Evolutionary conservation across 2,888 invertebrate genomes (phyloP), one percentile per base, ranked within the genome.

Genomic region (Hirtodrosophila trivittata): DNA sequence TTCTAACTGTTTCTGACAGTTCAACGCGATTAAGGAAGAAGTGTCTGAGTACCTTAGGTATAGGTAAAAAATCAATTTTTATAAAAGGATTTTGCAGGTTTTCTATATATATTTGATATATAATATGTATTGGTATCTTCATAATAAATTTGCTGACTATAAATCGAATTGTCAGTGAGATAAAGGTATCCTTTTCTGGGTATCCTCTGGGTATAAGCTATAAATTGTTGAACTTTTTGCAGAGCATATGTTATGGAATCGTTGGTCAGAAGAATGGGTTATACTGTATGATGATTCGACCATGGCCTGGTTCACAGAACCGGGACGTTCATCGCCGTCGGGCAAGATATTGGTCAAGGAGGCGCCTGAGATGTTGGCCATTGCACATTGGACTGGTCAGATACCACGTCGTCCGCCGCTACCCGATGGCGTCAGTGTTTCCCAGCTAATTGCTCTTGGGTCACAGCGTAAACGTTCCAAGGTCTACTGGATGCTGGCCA

Each of bases 231-330:
- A 0, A 12, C 0, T n/a, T 8, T n/a, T 73, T 91, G 0, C 92
- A 96, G 96, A 95, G 66, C 95, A 95, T 89, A 93, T 95, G 78
- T 92, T 96, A 77, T 95, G 95, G 92, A 91, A 89, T 78, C 93
- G 95, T 16, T 97, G 96, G 96, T 93, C 95, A 25, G 95, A 95
- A 89, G 95, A 96, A 88, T 96, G 95, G 95, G 94, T 96, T 67
- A 95, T 96, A 41, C 92, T 96, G 1, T 95, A 95, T 90, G 95
- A 95, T 78, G 96, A 96, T 90, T 95, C 95, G 8, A 95, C 95
- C n/a, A 93, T 97, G 91, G 94, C 95, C n/a, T 96, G 96, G 94
- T 96, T 94, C 89, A 95, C 95, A 90, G 91, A 91, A 66, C 90
- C 91, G 4, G 91, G 91, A 0, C 84, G 91, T 35, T 88, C 91